Evolutionary conservation across 1,140 invertebrate species (phyloP).

Genomic region (Phenacoccus solenopsis): DNA sequence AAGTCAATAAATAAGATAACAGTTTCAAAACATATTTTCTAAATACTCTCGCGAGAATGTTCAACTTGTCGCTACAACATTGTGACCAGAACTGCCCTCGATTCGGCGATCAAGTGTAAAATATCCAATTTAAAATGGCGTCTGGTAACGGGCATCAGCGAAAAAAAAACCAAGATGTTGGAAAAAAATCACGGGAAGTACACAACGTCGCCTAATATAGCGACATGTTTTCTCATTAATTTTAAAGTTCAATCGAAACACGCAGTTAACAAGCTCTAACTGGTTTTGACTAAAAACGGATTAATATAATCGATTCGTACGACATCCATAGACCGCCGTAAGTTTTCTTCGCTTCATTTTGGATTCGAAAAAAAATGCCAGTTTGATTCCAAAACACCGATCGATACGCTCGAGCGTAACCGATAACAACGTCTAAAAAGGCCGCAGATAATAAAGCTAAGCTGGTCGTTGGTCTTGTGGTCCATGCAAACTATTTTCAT

Average conservation of each 20-base stretch:
- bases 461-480: background rate
- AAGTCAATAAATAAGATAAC: too few relatives aligned
- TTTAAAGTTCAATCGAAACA: background rate
- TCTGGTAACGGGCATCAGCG: background rate
- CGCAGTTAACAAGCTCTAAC: background rate
- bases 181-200: background rate
- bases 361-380: background rate
- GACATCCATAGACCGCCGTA: background rate
- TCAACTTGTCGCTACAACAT: too few relatives aligned
- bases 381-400: background rate
- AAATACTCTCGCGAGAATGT: too few relatives aligned
- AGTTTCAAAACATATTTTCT: too few relatives aligned
- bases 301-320: background rate
- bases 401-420: too few relatives aligned
- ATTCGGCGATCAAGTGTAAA: background rate
- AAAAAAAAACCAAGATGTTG: background rate
- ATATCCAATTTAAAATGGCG: background rate
- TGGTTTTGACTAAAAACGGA: background rate
- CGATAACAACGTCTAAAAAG: background rate
- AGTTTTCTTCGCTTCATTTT: background rate
- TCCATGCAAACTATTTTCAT: conserved; percentile 15
- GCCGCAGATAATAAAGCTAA: background rate
- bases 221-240: background rate
- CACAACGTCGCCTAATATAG: background rate
- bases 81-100: too few relatives aligned